These are phyloP conservation scores for Montifringilla adamsi DNA, from an alignment of 2,113 vertebrate genomes.

Conservation along the genomic window DNA sequence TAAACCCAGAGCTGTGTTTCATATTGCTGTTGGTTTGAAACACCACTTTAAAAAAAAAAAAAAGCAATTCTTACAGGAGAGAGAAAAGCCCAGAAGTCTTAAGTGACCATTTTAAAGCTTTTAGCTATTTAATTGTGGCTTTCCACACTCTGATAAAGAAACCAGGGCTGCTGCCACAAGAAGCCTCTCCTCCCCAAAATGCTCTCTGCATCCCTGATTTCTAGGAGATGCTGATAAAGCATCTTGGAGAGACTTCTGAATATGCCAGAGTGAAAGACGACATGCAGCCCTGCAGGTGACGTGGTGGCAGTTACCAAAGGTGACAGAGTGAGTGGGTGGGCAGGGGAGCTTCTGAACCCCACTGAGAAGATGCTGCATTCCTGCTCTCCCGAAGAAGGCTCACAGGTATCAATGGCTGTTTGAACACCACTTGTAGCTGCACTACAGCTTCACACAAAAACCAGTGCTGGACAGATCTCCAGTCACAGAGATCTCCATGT, in stretches of 20 bases:
- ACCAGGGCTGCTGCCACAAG: not conserved
- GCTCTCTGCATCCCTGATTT: not conserved
- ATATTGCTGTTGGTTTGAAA: rapidly evolving
- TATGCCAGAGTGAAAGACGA: not conserved
- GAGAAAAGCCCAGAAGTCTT: not conserved
- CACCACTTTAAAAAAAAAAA: not conserved
- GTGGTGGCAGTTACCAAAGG: no score
- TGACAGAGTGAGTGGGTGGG: rapidly evolving
- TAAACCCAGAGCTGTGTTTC: not conserved
- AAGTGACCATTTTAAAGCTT: conserved; percentile 22
- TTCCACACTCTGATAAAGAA: not conserved
- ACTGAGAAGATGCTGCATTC: not conserved
- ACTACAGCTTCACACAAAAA: not conserved
- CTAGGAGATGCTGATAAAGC: not conserved
- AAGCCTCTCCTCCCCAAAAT: not conserved
- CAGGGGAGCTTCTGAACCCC: not conserved
- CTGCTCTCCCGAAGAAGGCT: not conserved
- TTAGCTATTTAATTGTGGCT: conserved; percentile 43
- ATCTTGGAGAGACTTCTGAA: not conserved
- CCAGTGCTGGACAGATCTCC: not conserved
- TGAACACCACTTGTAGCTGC: not conserved
- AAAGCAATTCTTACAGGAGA: not conserved
- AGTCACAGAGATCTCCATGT: rapidly evolving
- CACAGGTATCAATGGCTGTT: not conserved
- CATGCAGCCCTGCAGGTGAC: no score